A percentile compares a stretch with the other conserved stretches of the same genome.
Evolutionary conservation across 2,888 invertebrate genomes (phyloP).

Genomic region (Parnassius glacialis): DNA sequence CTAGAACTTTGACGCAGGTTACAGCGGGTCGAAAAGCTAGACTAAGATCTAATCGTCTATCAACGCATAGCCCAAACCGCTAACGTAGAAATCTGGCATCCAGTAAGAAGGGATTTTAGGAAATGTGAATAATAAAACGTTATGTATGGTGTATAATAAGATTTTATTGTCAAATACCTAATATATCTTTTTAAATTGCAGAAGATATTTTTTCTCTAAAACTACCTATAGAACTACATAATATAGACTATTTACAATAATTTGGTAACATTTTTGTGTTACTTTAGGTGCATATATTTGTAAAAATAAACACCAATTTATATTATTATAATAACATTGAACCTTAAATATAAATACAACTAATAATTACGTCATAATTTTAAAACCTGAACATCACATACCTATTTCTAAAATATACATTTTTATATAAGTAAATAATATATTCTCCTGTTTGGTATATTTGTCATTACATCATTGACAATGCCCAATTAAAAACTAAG

Average conservation of each 20-base stretch:
- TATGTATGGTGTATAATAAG: background rate
- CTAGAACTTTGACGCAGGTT: too few species aligned
- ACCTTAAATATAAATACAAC: background rate
- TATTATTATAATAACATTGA: background rate
- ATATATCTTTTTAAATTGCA: background rate
- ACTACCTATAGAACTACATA: conserved; percentile 8
- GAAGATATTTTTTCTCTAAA: background rate
- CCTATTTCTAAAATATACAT: conserved; percentile 4
- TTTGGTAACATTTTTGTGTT: conserved; percentile 24
- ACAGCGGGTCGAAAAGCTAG: too few species aligned
- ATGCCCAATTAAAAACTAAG: conserved; percentile 12
- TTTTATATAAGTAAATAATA: conserved; percentile 4
- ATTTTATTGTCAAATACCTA: conserved; percentile 8
- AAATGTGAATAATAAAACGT: background rate
- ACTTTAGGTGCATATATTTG: background rate
- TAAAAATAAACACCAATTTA: background rate
- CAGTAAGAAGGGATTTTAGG: too few species aligned
- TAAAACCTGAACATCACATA: conserved; percentile 3
- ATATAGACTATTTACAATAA: conserved; percentile 17
- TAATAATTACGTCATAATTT: background rate
- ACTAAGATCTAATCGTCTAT: too few species aligned
- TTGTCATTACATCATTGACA: conserved; percentile 7
- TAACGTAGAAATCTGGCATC: too few species aligned
- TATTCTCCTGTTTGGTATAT: conserved; percentile 7
- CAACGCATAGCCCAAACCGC: too few species aligned